These are phyloP conservation scores for Discoglossus pictus DNA, from an alignment of 2,797 vertebrate species.

Conservation along the genomic window DNA sequence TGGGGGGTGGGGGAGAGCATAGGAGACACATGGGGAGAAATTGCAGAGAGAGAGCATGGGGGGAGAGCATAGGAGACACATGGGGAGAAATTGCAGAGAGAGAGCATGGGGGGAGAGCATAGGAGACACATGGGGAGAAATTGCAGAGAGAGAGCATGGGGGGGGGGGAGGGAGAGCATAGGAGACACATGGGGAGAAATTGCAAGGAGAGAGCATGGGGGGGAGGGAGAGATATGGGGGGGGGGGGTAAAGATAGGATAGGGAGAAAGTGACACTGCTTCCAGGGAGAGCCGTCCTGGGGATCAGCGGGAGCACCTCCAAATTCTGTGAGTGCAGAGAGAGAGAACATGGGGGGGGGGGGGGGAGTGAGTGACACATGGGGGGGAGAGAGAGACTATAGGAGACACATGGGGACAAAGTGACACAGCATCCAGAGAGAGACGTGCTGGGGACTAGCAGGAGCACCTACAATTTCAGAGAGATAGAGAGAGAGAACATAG, in stretches of 20 bases:
- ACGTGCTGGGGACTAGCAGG: too few relatives aligned
- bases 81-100: too few relatives aligned
- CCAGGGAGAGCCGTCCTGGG: constrained; percentile 71
- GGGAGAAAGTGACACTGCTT: constrained; percentile 65
- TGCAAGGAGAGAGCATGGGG: background rate
- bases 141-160: background rate
- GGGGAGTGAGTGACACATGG: background rate
- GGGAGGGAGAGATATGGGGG: background rate
- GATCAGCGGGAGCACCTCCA: constrained; percentile 81
- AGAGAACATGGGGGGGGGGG: background rate
- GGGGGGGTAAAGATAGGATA: background rate
- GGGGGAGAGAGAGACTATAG: too few relatives aligned
- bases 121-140: background rate
- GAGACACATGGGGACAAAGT: too few relatives aligned
- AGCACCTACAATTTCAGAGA: too few relatives aligned
- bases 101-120: background rate
- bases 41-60: too few relatives aligned
- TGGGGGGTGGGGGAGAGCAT: too few relatives aligned
- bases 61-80: too few relatives aligned
- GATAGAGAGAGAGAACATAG: too few relatives aligned
- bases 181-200: background rate
- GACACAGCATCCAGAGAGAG: too few relatives aligned
- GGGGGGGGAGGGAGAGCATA: too few relatives aligned
- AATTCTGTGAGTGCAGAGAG: constrained; percentile 84
- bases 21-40: too few relatives aligned